Percentiles rank a stretch among this genome's conserved stretches.
phyloP scores from a whole-genome alignment of 2,797 vertebrate genomes.

The Sebastes glaucus region DNA sequence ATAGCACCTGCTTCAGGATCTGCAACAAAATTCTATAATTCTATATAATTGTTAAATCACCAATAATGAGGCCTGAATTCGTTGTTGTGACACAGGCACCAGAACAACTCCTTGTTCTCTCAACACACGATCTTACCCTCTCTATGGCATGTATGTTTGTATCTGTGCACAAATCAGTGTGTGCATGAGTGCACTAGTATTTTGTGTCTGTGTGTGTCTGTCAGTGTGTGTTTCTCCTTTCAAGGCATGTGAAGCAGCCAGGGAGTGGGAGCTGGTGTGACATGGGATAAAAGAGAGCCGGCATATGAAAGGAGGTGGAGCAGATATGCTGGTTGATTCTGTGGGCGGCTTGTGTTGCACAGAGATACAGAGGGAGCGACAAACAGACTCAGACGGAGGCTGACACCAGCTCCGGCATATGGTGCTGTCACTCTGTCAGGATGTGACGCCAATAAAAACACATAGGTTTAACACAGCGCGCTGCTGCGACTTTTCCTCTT shows the following conservation, averaged over 20 bases:
- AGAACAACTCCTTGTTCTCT: neutral
- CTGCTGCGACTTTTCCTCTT: conserved; percentile 18
- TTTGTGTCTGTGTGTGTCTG: neutral
- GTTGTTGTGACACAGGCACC: neutral
- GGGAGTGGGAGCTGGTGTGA: conserved; percentile 48
- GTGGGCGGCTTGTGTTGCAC: conserved; percentile 56
- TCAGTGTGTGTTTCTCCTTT: conserved; percentile 22
- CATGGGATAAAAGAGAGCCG: conserved; percentile 57
- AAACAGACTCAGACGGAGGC: conserved; percentile 48
- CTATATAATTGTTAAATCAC: neutral
- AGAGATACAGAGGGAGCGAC: conserved; percentile 40
- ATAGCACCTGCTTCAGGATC: neutral
- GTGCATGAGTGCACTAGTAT: neutral
- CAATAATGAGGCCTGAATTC: neutral
- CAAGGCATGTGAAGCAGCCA: conserved; percentile 34
- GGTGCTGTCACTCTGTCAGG: conserved; percentile 33
- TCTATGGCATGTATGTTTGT: neutral
- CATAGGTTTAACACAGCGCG: conserved; percentile 14
- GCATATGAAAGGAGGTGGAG: conserved; percentile 58
- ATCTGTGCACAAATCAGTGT: neutral
- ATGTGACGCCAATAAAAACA: conserved; percentile 28
- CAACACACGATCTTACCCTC: neutral
- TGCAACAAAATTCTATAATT: neutral
- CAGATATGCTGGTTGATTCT: conserved; percentile 52
- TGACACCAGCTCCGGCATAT: conserved; percentile 36